A percentile compares a stretch with the other conserved stretches of the same genome.
These are phyloP conservation scores for Cynocephalus volans DNA, from an alignment of 2,113 vertebrate genomes.

Conservation along the genomic window DNA sequence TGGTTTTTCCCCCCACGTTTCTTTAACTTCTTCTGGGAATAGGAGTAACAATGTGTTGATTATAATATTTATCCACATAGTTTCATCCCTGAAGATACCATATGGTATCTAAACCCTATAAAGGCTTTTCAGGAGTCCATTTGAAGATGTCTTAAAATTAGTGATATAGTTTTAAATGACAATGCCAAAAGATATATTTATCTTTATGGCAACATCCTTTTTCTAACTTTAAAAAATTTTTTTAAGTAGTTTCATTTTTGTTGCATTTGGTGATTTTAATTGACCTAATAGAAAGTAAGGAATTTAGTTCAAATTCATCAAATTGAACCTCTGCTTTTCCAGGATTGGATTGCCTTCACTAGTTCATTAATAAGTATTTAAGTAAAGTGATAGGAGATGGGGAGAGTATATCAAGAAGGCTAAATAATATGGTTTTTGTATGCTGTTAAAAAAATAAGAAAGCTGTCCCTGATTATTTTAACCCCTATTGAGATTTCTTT, in stretches of 20 bases:
- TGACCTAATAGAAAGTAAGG: constrained; percentile 21
- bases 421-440: constrained; percentile 26
- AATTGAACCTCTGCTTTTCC: neutral
- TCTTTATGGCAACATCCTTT: constrained; percentile 35
- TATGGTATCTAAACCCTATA: neutral
- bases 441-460: neutral
- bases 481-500: neutral
- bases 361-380: constrained; percentile 37
- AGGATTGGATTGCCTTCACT: constrained; percentile 12
- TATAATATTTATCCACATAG: neutral
- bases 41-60: neutral
- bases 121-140: neutral
- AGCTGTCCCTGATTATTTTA: neutral
- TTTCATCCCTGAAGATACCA: neutral
- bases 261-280: constrained; percentile 55
- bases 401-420: neutral
- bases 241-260: constrained; percentile 28
- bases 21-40: constrained; percentile 27
- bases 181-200: neutral
- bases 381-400: neutral
- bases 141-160: constrained; percentile 48
- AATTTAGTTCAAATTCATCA: constrained; percentile 45
- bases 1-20: neutral
- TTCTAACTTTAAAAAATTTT: neutral
- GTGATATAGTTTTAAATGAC: neutral